Conservation (phyloP, 2,113 vertebrate species). For the Chloropsis hardwickii region DNA sequence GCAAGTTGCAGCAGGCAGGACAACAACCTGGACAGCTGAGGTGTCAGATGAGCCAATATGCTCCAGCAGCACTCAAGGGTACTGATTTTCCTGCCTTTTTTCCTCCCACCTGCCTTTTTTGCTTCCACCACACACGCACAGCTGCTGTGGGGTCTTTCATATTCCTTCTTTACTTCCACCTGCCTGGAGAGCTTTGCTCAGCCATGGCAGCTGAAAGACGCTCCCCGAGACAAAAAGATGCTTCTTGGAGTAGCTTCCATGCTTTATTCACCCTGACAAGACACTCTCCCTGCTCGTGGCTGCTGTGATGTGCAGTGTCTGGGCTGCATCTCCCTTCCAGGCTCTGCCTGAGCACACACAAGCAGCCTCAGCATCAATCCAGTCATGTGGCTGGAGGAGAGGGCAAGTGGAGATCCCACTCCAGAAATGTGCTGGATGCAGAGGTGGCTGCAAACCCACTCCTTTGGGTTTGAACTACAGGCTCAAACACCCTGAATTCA, state of each 20-base stretch:
- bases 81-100: not conserved
- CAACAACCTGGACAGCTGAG: not conserved
- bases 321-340: not conserved
- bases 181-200: not conserved
- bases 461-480: not conserved
- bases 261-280: not conserved
- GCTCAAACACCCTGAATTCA: not conserved
- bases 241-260: not conserved
- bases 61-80: not conserved
- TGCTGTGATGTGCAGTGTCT: not conserved
- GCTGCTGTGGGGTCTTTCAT: not conserved
- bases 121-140: not conserved
- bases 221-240: not conserved
- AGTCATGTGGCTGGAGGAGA: accelerated
- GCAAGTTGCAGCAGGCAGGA: not conserved
- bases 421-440: not conserved
- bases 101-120: not conserved
- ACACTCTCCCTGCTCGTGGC: not conserved
- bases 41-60: not conserved
- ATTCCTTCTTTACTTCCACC: not conserved
- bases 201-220: accelerated
- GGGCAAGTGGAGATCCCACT: not conserved
- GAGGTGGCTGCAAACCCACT: not conserved
- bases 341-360: not conserved
- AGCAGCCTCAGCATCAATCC: not conserved